Base-by-base conservation (phyloP, 2,888 invertebrate species). In the Lepidocyrtinus sp. region DNA sequence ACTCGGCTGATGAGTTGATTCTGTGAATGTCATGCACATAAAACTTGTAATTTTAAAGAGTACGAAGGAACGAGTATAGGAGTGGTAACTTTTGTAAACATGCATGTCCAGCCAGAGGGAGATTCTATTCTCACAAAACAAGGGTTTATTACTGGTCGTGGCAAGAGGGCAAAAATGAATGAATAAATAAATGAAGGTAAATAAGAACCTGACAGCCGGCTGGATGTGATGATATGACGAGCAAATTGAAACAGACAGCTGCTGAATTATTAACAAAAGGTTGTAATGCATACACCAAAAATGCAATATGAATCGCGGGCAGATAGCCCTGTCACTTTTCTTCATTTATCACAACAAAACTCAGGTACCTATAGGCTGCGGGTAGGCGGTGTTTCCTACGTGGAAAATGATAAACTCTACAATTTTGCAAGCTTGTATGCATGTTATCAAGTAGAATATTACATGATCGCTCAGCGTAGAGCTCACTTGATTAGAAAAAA, bases 241-340 rank as follows among this genome's bases (percentile, higher is more conserved):
- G 50, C 75, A 68, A 75, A 75, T 75, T 75, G 75, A 75, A 68
- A 62, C 45, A 64, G 75, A 75, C 75, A 75, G 75, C 68, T 75
- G 68, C 46, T 75, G 75, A 68, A 75, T 75, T 68, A 75, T 68
- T 68, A 68, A 75, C 62, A 68, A 75, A 36, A 36, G 36, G 36
- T 36, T 36, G 36, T 36, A 36, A 36, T 36, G 36, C 36, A 36
- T 36, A 5, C 36, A 36, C 5, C 36, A 36, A n/a, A n/a, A n/a
- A n/a, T n/a, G 36, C 36, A 36, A 36, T 5, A 7, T 12, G 36
- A 36, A 5, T 36, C 36, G 12, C 36, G 36, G 12, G 36, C 12
- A 36, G 5, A 12, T 36, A 36, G 12, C 36, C 36, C 36, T 36
- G 36, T 36, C 36, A 36, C 36, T 36, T 36, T 36, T 36, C 5